Conservation (phyloP, 2,113 vertebrate genomes). For the Salminus brasiliensis region DNA sequence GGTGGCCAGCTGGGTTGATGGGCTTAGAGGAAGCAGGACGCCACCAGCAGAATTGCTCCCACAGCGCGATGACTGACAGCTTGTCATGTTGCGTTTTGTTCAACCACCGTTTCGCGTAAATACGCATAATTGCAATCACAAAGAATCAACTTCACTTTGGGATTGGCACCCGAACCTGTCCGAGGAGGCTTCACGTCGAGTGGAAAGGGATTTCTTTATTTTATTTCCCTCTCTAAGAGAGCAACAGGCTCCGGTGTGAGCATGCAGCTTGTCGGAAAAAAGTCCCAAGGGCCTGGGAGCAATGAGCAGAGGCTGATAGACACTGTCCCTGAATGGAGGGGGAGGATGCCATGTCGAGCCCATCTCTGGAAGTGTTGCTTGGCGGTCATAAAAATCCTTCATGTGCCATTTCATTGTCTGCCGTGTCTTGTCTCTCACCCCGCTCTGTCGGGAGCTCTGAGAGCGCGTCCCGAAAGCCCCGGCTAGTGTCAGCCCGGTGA, state of each 20-base stretch:
- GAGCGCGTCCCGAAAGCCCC: conserved; percentile 27
- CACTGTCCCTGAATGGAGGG: background rate
- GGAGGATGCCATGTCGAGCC: background rate
- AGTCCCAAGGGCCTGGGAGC: background rate
- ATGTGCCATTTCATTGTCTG: conserved; percentile 44
- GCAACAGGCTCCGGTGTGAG: background rate
- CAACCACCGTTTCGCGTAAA: background rate
- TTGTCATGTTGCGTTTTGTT: background rate
- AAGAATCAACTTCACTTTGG: background rate
- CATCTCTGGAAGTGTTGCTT: conserved; percentile 42
- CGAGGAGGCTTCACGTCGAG: background rate
- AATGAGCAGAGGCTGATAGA: background rate
- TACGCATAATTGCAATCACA: background rate
- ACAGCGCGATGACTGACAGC: background rate
- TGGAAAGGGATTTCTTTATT: background rate
- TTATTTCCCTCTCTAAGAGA: background rate
- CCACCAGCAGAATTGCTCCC: background rate
- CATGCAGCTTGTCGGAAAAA: background rate
- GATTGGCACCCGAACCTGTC: background rate
- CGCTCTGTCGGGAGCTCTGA: conserved; percentile 45
- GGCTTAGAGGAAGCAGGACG: background rate
- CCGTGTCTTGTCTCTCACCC: conserved; percentile 38
- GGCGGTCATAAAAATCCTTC: conserved; percentile 47
- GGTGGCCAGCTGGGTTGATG: no score
- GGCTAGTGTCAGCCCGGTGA: conserved; percentile 39